Conservation (phyloP, 2,888 invertebrate genomes). For the Carabus problematicus region DNA sequence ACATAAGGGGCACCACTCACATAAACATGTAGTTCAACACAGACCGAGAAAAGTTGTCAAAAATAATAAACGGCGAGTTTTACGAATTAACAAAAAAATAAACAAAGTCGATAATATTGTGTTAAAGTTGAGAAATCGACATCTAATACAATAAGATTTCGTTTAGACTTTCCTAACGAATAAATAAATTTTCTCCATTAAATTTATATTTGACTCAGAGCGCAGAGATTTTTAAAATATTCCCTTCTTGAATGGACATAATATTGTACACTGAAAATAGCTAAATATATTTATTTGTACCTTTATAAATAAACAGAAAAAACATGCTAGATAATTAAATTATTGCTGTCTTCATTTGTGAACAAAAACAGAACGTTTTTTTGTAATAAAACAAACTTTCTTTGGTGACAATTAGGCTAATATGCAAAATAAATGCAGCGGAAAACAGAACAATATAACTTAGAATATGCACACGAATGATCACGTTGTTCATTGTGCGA, state of each 20-base stretch:
- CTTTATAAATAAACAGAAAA: background rate
- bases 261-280: background rate
- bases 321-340: no score
- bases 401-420: background rate
- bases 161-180: background rate
- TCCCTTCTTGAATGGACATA: background rate
- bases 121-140: constrained; percentile 34
- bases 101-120: constrained; percentile 43
- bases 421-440: no score
- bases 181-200: no score
- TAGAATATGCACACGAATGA: no score
- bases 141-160: constrained; percentile 14
- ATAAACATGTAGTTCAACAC: background rate
- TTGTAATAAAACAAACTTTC: background rate
- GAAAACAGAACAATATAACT: no score
- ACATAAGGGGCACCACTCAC: constrained; percentile 19
- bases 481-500: no score
- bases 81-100: constrained; percentile 37
- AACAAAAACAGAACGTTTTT: background rate
- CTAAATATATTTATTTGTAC: background rate
- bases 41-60: background rate
- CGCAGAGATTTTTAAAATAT: no score
- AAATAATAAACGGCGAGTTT: constrained; percentile 17
- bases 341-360: background rate
- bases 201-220: no score